Percentiles rank a stretch among this genome's conserved stretches.
phyloP scores from a whole-genome alignment of 2,113 vertebrate species.

The Labeo rohita region DNA sequence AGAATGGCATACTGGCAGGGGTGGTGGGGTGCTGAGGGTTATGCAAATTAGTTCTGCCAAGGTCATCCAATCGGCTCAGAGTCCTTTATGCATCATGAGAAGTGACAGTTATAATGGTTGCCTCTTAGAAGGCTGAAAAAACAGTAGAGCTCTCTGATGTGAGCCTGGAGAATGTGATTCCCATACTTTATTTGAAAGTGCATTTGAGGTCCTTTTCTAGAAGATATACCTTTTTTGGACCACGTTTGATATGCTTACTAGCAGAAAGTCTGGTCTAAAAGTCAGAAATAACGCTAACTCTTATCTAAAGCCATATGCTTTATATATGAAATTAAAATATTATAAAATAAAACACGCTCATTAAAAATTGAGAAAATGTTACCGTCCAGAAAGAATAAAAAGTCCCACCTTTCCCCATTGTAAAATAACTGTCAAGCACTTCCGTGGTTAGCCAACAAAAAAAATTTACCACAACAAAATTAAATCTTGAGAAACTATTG shows the following conservation, averaged over 20 bases:
- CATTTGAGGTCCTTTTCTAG: neutral
- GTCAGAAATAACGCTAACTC: neutral
- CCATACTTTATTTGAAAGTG: constrained; percentile 20
- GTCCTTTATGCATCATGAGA: constrained; percentile 62
- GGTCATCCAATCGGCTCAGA: constrained; percentile 65
- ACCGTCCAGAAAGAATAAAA: neutral
- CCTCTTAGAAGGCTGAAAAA: constrained; percentile 58
- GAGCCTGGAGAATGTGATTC: constrained; percentile 53
- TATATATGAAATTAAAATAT: neutral
- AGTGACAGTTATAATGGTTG: constrained; percentile 66
- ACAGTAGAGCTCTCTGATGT: constrained; percentile 51
- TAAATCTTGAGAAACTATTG: too few species aligned
- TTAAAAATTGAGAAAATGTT: too few species aligned
- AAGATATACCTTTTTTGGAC: neutral
- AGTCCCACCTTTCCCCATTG: neutral
- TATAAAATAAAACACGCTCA: neutral
- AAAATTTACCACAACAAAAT: too few species aligned
- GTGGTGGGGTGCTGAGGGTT: constrained; percentile 61
- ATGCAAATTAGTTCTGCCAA: constrained; percentile 71
- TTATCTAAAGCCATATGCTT: too few species aligned
- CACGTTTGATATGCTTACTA: neutral
- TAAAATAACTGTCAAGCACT: neutral
- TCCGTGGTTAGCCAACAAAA: too few species aligned
- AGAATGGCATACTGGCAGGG: constrained; percentile 49
- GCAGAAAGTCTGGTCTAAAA: neutral